Evolutionary conservation across 2,797 vertebrate species (phyloP), one percentile per base, ranked within the genome.

Genomic region (Melanotaenia nigrans): DNA sequence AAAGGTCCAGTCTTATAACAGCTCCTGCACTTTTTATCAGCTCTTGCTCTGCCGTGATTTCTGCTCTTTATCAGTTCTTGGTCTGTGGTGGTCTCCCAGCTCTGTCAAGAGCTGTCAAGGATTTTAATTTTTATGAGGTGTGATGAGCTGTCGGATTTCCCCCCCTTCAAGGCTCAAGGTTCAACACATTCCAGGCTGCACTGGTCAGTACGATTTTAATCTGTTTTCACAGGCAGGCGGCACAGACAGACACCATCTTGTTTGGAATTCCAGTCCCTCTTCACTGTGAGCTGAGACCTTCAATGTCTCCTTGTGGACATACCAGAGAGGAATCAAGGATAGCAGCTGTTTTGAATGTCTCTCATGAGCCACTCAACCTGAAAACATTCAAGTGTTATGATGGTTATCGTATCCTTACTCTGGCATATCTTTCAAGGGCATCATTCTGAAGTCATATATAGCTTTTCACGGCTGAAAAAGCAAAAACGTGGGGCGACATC

Each of bases 221-320:
- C 85, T 91, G 90, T 92, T 92, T 93, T 89, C 85, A 85, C 89
- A 90, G 80, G 64, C 87, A 75, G 84, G 67, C 64, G 51, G 76
- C 78, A 68, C 68, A 80, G 69, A 87, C 77, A 87, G 73, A 86
- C 76, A 68, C 86, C 79, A 85, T 88, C 75, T 81, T 79, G 82
- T 92, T 89, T 89, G 84, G 87, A 89, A 91, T 92, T 91, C 84
- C 87, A 67, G 54, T 67, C 78, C 75, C 62, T 65, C 70, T 69
- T 81, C 55, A 54, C 61, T 49, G 32, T 6, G 60, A 72, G 25
- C 35, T 3, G 59, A 79, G 51, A 69, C 80, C 82, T 85, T 84
- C 75, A 2, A 12, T 71, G 71, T 79, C 69, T 86, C 77, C 73
- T 78, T 49, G 73, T 72, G 73, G 77, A 76, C 73, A 77, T 60